Base-by-base conservation (phyloP, 2,113 vertebrate genomes). In the Heterotis niloticus region DNA sequence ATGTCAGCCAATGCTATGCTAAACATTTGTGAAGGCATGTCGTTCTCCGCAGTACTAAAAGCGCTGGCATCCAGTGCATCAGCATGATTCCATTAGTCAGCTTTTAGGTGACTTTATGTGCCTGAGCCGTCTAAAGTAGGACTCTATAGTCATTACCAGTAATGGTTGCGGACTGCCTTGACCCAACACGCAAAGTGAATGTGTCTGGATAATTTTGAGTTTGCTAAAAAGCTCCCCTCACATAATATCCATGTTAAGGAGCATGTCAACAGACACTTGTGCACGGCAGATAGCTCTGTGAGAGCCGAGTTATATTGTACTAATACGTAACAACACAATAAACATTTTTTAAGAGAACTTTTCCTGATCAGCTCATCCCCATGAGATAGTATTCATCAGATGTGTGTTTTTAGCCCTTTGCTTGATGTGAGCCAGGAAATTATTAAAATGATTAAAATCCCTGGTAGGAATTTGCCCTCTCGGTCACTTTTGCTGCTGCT, bases 241-340 rank as follows among this genome's bases (percentile, higher is more conserved):
- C 88, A 92, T 92, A 92, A 93, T 92, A 90, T 92, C 89, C 84
- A 88, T 92, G 92, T 93, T 93, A 93, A 93, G 92, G 92, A 92
- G 91, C 91, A 89, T 93, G 92, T 93, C 92, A 93, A 93, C 91
- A 93, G 92, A 92, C 84, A 92, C 92, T 93, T 91, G 88, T 92
- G 87, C 90, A 89, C 64, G 83, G 85, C 88, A 86, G 87, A 91
- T 90, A 84, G 88, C 87, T 83, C 83, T 64, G 85, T 82, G 83
- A 81, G 89, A 92, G 88, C 84, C 83, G 85, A 87, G 88, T 87
- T 87, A 85, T 87, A 86, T 88, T 86, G 84, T 86, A 83, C 86
- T 89, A 87, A 89, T 88, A 85, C 86, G 83, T 91, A 91, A 87
- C 81, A 89, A 89, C 85, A 86, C 86, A 85, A 88, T 88, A 85